Evolutionary conservation across 2,888 invertebrate genomes (phyloP), one percentile per base, ranked within the genome.

Genomic region (Drosophila nr. medialis): DNA sequence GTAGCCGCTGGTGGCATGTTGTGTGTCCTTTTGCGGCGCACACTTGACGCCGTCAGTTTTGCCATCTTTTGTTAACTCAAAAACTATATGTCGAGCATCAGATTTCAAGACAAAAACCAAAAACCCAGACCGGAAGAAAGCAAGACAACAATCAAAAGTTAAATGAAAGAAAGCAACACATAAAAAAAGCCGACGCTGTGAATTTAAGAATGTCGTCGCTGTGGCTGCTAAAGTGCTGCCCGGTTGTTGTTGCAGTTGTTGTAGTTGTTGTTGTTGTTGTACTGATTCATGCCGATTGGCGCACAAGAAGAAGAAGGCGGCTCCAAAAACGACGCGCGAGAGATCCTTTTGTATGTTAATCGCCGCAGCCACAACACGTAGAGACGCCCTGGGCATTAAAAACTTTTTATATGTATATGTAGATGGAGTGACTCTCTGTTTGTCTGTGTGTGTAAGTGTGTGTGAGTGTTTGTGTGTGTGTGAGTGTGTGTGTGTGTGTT

Each of bases 341-440:
- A 79, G 90, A 91, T 90, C 90, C 90, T 90, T 90, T 91, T 90
- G 92, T 90, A 90, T 90, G 90, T 91, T 91, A 90, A 90, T 90
- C 91, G 89, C 82, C 68, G 66, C 54, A 65, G 27, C 74, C 51
- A 65, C 45, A 80, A 77, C 81, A 83, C 79, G 60, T 64, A 75
- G 72, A 70, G 72, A 75, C 72, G 71, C 70, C 73, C 73, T 65
- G 67, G 71, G 60, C 80, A 61, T 40, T 32, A 32, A 34, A 59
- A 38, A 24, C 49, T 29, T 24, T 29, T 29, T 38, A 38, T 38
- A 15, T 29, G 10, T 38, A 15, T n/a, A 29, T 50, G 18, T 50
- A 50, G 50, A 55, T 8, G 10, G 32, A 32, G 51, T 21, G 32
- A n/a, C 51, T 30, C 30, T 30, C 30, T n/a, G 32, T 3, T 5